Base-by-base conservation (phyloP, 2,113 vertebrate genomes). In the Melierax canorus region DNA sequence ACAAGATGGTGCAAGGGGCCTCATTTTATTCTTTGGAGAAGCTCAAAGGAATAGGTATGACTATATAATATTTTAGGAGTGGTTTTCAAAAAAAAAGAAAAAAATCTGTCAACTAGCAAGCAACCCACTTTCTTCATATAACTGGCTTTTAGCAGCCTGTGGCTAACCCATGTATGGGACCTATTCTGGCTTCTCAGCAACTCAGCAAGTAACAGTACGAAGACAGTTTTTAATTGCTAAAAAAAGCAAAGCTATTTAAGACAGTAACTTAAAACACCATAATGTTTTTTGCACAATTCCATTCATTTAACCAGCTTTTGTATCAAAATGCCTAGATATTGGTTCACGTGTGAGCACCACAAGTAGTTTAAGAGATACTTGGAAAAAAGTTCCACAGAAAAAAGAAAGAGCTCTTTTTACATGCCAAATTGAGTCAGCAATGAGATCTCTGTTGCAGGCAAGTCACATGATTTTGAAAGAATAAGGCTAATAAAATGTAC, bases 371-470 rank as follows among this genome's bases (percentile, higher is more conserved):
- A 93, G 83, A 88, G 59, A 86, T 17, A 39, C 26, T 43, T 26
- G 18, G 55, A 92, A 97, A 53, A 75, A 93, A 93, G 88, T 92
- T 83, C 34, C 50, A 87, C 48, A 95, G 45, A 80, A 89, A 86
- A 90, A 59, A 83, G 60, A 94, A 68, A 93, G 80, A 82, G 34
- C 36, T 73, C 88, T 91, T 89, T 81, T 87, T 20, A 91, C 39
- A 32, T 15, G 51, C 21, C 39, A 75, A 15, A 72, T 8, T 58
- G 80, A 94, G 68, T 73, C 72, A 95, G 91, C 86, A 96, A 88
- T 89, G 74, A 87, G 69, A 95, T 72, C 84, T 94, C 92, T 94
- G 69, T 93, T 76, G n/a, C 53, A 69, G 69, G 24, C 51, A 58
- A 75, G 62, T 95, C 88, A 89, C 16, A 26, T 30, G 86, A 69